Base-by-base conservation (phyloP, 1,140 invertebrate genomes). In the Pantala flavescens region DNA sequence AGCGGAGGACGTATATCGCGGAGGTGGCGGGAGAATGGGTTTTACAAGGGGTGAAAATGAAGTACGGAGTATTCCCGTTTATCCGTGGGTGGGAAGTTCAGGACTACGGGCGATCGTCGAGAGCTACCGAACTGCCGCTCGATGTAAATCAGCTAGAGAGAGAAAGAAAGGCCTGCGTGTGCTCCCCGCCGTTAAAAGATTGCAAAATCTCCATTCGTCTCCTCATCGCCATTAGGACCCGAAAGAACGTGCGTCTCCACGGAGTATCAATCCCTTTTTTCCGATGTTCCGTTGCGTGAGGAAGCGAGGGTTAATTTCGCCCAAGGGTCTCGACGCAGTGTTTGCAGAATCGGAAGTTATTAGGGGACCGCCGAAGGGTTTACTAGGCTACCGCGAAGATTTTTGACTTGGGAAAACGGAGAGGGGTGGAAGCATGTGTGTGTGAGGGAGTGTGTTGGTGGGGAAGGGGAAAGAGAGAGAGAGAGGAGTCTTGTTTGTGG, bases 1-100 rank as follows among this genome's bases (percentile, higher is more conserved):
- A 63, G 28, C 12, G 49, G 49, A 63, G n/a, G 49, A 21, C 49
- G 49, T 36, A 63, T 16, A 63, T 63, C 28, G 49, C 49, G 49
- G 49, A 63, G 49, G 49, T 63, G 49, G 49, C 49, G 49, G 49
- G 3, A 21, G 49, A 63, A 63, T 63, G 49, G 49, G 49, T 21
- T n/a, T 63, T 63, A 63, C 49, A 63, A 63, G 49, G 49, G 49
- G 49, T 19, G 49, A 63, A 63, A 63, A 63, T 63, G 49, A 63
- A 63, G 49, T 63, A 63, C 49, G 49, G 49, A 63, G 49, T 63
- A 63, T 63, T 63, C 49, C 49, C n/a, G 49, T 63, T 63, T 63
- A 63, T 12, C 49, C 49, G 49, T 63, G 49, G 49, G 49, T 63
- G 49, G 49, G 49, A 63, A 63, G 49, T 21, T 21, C 49, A 7